phyloP scores from a whole-genome alignment of 2,113 vertebrate species.

The Pelecanoides urinatrix region DNA sequence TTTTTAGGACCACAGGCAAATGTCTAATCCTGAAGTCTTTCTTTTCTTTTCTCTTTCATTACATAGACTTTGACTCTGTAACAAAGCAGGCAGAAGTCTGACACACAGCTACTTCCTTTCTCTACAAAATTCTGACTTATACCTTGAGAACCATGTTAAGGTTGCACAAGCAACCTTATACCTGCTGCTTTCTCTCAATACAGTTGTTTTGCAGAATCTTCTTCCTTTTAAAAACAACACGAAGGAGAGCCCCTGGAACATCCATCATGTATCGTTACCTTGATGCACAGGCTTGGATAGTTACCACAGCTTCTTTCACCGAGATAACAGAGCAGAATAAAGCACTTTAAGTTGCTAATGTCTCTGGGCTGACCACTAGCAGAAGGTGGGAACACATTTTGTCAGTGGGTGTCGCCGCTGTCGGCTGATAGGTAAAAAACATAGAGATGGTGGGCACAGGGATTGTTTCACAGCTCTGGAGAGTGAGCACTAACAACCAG shows the following conservation, averaged over 20 bases:
- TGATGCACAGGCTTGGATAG: fast-evolving
- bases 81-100: neutral
- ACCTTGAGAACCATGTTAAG: neutral
- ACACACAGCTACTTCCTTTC: neutral
- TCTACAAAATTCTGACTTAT: neutral
- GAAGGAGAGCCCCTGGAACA: neutral
- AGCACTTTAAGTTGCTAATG: neutral
- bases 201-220: neutral
- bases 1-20: neutral
- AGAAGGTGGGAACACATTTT: neutral
- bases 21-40: neutral
- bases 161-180: neutral
- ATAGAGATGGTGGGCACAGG: neutral
- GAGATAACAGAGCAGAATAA: neutral
- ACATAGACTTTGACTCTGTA: neutral
- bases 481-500: neutral
- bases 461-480: neutral
- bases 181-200: neutral
- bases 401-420: neutral
- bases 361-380: neutral
- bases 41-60: neutral
- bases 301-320: neutral
- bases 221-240: neutral
- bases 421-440: neutral
- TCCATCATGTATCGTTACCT: neutral